Evolutionary conservation across 2,797 vertebrate genomes (phyloP), one percentile per base, ranked within the genome.

Genomic region (Telmatherina bonti): DNA sequence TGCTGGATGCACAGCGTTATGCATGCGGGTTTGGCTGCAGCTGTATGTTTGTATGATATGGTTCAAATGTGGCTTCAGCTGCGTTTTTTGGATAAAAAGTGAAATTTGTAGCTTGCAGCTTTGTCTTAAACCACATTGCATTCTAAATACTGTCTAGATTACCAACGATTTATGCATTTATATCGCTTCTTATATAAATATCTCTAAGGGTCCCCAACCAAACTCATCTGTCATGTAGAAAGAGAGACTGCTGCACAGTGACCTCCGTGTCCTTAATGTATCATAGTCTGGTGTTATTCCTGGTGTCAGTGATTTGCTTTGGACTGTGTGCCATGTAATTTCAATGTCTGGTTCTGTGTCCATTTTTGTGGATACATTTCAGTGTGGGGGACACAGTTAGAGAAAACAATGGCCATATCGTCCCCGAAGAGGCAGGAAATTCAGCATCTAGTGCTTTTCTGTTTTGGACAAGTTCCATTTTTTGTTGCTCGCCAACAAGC

Each of bases 271-370:
- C 71, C 78, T 75, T 83, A 11, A 69, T 76, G 72, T 81, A 91
- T 81, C 70, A 13, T 18, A 60, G 82, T 81, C 84, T 71, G 36
- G 57, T 29, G 67, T 90, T 93, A 94, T 93, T 93, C 84, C 78
- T 91, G 81, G 90, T 90, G 76, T 76, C 63, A 72, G 61, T 64
- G 82, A 87, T 92, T 93, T 92, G 84, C 90, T 72, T 94, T 95
- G 94, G 94, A 92, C 38, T 1, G 4, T 8, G 45, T 60, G 82
- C 84, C 55, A 64, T 95, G 83, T 94, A 94, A 95, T 94, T 95
- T 93, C 88, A 83, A 76, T 89, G 94, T 95, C 94, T 95, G 76
- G 87, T 89, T 64, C 70, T 70, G 85, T 54, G 70, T 89, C 71
- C 79, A 61, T 89, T 90, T 92, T 89, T 72, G 77, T 89, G 85